Evolutionary conservation across 2,888 invertebrate species (phyloP).

Genomic region (Gymnoscelis rufifasciata): DNA sequence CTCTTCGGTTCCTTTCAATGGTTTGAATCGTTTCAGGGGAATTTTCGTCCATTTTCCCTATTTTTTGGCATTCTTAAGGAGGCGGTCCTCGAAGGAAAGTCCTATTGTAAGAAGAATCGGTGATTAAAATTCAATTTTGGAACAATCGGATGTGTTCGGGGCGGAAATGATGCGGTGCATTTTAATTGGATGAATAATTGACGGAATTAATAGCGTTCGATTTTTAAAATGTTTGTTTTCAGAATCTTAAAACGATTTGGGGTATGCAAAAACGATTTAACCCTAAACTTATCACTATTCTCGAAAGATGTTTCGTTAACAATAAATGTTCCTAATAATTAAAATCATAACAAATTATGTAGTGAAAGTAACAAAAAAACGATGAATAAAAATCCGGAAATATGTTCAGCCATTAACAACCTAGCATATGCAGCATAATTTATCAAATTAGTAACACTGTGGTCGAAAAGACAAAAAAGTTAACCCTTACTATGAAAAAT

Average conservation of each 20-base stretch:
- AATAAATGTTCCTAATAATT: no score
- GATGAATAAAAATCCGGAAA: neutral
- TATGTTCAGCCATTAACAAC: constrained; percentile 8
- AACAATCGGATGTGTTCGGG: constrained; percentile 71
- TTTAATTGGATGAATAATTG: constrained; percentile 72
- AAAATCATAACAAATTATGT: neutral
- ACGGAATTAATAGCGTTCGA: constrained; percentile 34
- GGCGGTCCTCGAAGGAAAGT: constrained; percentile 39
- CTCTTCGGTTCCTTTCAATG: constrained; percentile 42
- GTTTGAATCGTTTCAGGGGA: constrained; percentile 59
- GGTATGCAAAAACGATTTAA: neutral
- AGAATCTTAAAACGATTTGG: constrained; percentile 13
- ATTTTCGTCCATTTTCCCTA: constrained; percentile 69
- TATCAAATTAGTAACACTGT: constrained; percentile 67
- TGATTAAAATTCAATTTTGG: constrained; percentile 79
- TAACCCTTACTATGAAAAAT: constrained; percentile 48
- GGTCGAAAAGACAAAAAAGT: constrained; percentile 48
- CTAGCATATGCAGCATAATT: constrained; percentile 57
- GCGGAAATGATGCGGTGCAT: constrained; percentile 65
- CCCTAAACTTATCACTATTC: no score
- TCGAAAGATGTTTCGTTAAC: no score
- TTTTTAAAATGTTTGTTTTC: constrained; percentile 29
- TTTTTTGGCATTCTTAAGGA: constrained; percentile 69
- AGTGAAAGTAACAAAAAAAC: neutral
- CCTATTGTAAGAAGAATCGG: constrained; percentile 74